These are phyloP conservation scores for Bos javanicus DNA, from an alignment of 2,113 vertebrate genomes.

Conservation along the genomic window DNA sequence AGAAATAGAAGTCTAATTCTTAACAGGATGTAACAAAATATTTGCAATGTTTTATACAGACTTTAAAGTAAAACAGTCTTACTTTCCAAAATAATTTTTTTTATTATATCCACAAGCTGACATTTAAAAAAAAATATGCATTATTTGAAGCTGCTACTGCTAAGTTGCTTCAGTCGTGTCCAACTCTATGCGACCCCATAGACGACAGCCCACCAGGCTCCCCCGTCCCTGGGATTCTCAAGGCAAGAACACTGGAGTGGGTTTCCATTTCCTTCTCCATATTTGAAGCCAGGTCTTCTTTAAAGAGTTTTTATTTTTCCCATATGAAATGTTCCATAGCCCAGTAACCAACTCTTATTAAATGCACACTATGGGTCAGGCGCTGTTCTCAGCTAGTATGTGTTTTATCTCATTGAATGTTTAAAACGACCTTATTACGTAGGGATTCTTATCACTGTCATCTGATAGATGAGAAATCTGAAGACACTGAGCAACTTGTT, in stretches of 20 bases:
- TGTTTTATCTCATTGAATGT: background rate
- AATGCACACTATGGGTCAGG: background rate
- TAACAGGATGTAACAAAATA: background rate
- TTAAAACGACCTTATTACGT: background rate
- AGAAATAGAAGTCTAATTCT: background rate
- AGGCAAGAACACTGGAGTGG: too few relatives aligned
- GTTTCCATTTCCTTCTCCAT: too few relatives aligned
- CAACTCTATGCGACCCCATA: too few relatives aligned
- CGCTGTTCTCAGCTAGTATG: background rate
- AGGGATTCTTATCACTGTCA: background rate
- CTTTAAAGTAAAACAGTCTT: background rate
- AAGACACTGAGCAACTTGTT: background rate
- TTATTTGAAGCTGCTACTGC: background rate
- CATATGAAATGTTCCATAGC: background rate
- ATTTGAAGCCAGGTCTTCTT: background rate
- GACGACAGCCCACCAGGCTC: too few relatives aligned
- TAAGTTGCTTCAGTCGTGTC: too few relatives aligned
- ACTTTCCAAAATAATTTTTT: background rate
- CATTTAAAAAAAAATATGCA: background rate
- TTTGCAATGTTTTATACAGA: background rate
- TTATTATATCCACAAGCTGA: background rate
- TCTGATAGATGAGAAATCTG: background rate
- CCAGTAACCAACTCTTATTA: background rate
- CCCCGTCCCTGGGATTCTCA: too few relatives aligned
- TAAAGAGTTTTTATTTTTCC: conserved; percentile 8